Base-by-base conservation (phyloP, 2,797 vertebrate genomes). In the Dermochelys coriacea region DNA sequence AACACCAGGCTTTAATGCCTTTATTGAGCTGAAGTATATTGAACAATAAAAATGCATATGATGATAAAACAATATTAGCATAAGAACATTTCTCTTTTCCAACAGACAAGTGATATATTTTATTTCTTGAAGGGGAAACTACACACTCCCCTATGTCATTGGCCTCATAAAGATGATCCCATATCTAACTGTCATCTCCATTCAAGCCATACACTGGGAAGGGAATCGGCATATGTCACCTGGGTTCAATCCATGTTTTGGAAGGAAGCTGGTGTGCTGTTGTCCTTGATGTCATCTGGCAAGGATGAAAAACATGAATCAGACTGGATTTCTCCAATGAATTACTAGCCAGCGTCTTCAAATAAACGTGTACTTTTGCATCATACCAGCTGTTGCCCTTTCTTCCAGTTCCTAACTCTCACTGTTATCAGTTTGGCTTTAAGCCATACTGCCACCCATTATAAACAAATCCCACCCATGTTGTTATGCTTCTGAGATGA, bases 401-500 rank as follows among this genome's bases (percentile, higher is more conserved):
- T 94, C 92, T 96, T 82, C 94, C 88, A 88, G 86, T 90, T 90
- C 74, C 94, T 88, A 87, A 68, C 79, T 12, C 55, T 91, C 61
- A 94, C 0, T 12, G 91, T 87, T 61, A 31, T 85, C 0, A 14
- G 71, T 87, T 91, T 93, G 95, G 88, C 93, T 95, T 94, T 59
- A 1, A n/a, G 34, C 75, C 78, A 12, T 54, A 8, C 51, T 89
- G 93, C 92, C 78, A 91, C 77, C 68, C 82, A 68, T 87, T 2
- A 68, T 95, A 94, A 97, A 95, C 96, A 91, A 83, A 95, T 87
- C 91, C 90, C 92, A 93, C 90, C 91, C 92, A 37, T 93, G 85
- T 78, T 19, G 12, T 79, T 93, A 75, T 82, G 91, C 68, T 94
- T 85, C 82, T 59, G 21, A 95, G 87, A 95, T 79, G 89, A 96